phyloP scores from a whole-genome alignment of 2,797 vertebrate species.

The Sebastes wilsoni region DNA sequence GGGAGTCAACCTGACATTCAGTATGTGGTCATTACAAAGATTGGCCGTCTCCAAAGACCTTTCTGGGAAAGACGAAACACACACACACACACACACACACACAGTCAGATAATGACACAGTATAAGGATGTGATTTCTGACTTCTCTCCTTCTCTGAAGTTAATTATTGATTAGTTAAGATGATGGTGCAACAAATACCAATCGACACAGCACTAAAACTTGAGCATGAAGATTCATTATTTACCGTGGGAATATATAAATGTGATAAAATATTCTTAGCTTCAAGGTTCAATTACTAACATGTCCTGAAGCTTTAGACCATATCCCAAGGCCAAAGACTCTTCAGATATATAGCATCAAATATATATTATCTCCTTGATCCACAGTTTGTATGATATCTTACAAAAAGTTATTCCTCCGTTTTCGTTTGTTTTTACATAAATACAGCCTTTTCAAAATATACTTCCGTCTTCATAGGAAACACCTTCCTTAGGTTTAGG shows the following conservation, averaged over 20 bases:
- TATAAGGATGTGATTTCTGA: neutral
- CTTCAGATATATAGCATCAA: neutral
- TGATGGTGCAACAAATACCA: neutral
- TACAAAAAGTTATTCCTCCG: no score
- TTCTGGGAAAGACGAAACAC: neutral
- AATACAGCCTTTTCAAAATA: no score
- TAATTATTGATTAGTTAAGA: neutral
- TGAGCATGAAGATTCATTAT: neutral
- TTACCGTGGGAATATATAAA: neutral
- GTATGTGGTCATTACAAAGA: slow-evolving; percentile 33
- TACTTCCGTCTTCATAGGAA: no score
- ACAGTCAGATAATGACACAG: neutral
- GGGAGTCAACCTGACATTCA: slow-evolving; percentile 29
- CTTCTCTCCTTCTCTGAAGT: neutral
- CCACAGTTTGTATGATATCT: no score
- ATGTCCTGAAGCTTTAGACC: neutral
- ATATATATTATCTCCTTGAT: neutral
- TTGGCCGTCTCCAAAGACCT: slow-evolving; percentile 12
- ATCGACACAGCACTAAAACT: neutral
- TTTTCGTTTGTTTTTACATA: no score
- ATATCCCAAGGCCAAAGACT: neutral
- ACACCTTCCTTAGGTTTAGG: no score
- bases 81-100: neutral
- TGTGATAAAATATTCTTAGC: neutral
- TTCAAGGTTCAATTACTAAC: neutral